These are phyloP conservation scores for Marronus borbonicus DNA, from an alignment of 2,888 invertebrate genomes.

Conservation along the genomic window DNA sequence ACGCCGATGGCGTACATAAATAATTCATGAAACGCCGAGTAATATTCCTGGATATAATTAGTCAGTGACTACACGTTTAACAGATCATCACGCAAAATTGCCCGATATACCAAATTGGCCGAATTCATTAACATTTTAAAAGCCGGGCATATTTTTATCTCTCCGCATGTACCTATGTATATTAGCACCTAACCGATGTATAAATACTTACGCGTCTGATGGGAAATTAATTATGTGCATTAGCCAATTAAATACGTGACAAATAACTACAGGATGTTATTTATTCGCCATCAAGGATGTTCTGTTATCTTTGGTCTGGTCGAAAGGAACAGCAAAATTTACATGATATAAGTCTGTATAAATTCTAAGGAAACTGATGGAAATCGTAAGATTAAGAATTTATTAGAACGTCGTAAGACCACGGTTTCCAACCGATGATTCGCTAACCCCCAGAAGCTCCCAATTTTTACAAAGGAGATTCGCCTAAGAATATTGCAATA, in stretches of 20 bases:
- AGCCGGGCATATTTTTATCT: constrained; percentile 19
- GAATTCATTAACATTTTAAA: constrained; percentile 37
- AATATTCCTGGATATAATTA: constrained; percentile 46
- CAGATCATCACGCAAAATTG: constrained; percentile 46
- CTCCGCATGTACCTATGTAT: neutral
- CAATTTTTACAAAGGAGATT: too few relatives aligned
- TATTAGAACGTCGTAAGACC: too few relatives aligned
- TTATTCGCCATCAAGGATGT: too few relatives aligned
- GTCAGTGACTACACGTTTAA: constrained; percentile 45
- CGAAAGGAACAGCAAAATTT: neutral
- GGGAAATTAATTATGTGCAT: too few relatives aligned
- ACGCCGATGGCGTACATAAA: constrained; percentile 42
- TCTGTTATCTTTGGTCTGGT: neutral
- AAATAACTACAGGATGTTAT: too few relatives aligned
- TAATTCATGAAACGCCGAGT: constrained; percentile 45
- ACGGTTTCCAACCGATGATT: too few relatives aligned
- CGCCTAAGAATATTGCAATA: too few relatives aligned
- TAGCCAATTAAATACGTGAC: too few relatives aligned
- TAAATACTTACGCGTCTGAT: neutral
- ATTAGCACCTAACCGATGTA: neutral
- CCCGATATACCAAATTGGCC: constrained; percentile 38
- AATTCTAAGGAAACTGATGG: too few relatives aligned
- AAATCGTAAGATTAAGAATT: too few relatives aligned
- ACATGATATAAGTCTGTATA: too few relatives aligned
- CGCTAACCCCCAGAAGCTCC: too few relatives aligned